These are phyloP conservation scores for Camponotus vicinus DNA, from an alignment of 1,140 invertebrate genomes.

Conservation along the genomic window DNA sequence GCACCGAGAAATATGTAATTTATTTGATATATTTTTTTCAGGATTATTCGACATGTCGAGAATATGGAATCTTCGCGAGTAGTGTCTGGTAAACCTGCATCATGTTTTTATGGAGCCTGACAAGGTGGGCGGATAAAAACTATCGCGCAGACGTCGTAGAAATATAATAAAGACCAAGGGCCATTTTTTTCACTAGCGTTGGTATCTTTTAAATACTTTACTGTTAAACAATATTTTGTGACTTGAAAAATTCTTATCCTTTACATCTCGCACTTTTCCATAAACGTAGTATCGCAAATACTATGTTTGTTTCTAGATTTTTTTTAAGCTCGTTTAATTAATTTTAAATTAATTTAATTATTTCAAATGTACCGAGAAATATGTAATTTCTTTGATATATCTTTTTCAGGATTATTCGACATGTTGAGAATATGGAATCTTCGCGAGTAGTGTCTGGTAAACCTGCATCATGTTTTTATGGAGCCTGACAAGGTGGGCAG, in stretches of 20 bases:
- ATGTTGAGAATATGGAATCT: not conserved
- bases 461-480: no score
- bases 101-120: no score
- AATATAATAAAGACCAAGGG: no score
- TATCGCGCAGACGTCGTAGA: no score
- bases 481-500: no score
- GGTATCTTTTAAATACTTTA: no score
- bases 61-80: not conserved
- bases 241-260: not conserved
- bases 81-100: no score
- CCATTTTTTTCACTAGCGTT: no score
- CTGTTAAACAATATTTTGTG: not conserved
- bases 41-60: not conserved
- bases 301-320: not conserved
- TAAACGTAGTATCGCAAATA: not conserved
- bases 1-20: not conserved
- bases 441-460: no score
- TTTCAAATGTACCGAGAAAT: not conserved
- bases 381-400: not conserved
- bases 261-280: not conserved
- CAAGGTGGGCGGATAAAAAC: no score
- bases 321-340: not conserved
- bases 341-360: no score
- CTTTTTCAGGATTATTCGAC: not conserved
- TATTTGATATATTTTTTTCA: not conserved